phyloP scores from a whole-genome alignment of 2,113 vertebrate genomes.

The Notarius quadriscutis region DNA sequence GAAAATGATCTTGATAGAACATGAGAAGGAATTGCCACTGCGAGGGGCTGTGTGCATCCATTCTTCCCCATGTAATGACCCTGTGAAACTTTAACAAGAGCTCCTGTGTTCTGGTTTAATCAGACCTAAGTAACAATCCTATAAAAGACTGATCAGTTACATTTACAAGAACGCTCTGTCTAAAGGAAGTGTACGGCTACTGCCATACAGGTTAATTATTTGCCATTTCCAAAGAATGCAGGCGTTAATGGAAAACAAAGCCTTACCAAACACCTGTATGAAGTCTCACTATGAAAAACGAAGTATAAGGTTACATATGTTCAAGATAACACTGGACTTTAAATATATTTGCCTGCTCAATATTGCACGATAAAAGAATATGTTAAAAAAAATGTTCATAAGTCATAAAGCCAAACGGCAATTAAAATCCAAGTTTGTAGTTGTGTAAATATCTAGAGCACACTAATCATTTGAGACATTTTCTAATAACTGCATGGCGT shows the following conservation, averaged over 20 bases:
- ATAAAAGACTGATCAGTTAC: constrained; percentile 20
- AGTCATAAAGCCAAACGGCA: constrained; percentile 28
- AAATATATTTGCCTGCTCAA: not conserved
- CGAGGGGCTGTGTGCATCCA: not conserved
- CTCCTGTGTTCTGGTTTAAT: not conserved
- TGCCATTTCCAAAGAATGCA: not conserved
- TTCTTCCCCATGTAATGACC: not conserved
- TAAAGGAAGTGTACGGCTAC: not conserved
- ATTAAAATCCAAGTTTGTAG: constrained; percentile 30
- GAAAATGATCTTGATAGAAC: constrained; percentile 28
- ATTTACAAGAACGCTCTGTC: constrained; percentile 1
- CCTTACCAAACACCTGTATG: not conserved
- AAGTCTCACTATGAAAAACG: not conserved
- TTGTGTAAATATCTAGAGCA: constrained; percentile 10
- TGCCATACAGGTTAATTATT: constrained; percentile 34
- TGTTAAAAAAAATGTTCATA: constrained; percentile 20
- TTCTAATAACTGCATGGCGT: constrained; percentile 2
- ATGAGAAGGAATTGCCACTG: not conserved
- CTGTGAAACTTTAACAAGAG: not conserved
- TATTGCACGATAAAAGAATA: too few species aligned
- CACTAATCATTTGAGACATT: constrained; percentile 17
- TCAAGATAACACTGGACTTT: not conserved
- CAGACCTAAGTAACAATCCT: not conserved
- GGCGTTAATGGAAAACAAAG: constrained; percentile 32
- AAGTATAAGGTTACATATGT: not conserved